These are phyloP conservation scores for Triplophysa rosa DNA, from an alignment of 2,113 vertebrate genomes.

Conservation along the genomic window DNA sequence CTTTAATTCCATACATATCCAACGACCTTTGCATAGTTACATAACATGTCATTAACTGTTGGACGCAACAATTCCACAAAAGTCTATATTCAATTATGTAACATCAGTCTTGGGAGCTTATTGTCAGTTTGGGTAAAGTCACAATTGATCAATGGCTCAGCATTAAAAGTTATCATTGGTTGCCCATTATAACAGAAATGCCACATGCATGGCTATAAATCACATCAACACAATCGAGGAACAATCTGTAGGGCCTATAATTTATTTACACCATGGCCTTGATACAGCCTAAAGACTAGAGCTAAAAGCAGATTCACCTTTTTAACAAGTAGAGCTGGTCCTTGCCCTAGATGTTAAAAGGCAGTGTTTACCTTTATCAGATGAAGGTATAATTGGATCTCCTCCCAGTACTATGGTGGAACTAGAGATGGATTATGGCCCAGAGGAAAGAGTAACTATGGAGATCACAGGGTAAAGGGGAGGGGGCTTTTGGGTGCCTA, in stretches of 20 bases:
- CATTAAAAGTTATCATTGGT: conserved; percentile 23
- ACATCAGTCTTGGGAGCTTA: too few species aligned
- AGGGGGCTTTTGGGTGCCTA: conserved; percentile 16
- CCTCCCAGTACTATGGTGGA: conserved; percentile 3
- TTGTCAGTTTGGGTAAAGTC: not conserved
- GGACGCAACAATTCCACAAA: not conserved
- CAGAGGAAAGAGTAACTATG: not conserved
- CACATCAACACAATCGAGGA: conserved; percentile 52
- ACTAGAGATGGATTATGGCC: conserved; percentile 29
- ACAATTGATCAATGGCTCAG: not conserved
- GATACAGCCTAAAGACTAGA: not conserved
- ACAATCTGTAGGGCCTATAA: conserved; percentile 56
- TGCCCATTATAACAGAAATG: conserved; percentile 48
- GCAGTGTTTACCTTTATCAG: conserved; percentile 61
- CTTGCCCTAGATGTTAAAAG: conserved; percentile 26
- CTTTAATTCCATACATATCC: conserved; percentile 7
- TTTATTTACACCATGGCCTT: conserved; percentile 34
- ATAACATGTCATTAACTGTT: not conserved
- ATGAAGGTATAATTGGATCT: conserved; percentile 65
- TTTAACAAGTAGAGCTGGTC: not conserved
- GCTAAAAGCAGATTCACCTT: not conserved
- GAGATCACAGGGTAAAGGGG: not conserved
- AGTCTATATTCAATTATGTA: too few species aligned
- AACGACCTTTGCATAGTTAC: conserved; percentile 13
- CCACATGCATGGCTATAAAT: conserved; percentile 55